phyloP scores from a whole-genome alignment of 2,888 invertebrate species.

The Drosophila ustulata region DNA sequence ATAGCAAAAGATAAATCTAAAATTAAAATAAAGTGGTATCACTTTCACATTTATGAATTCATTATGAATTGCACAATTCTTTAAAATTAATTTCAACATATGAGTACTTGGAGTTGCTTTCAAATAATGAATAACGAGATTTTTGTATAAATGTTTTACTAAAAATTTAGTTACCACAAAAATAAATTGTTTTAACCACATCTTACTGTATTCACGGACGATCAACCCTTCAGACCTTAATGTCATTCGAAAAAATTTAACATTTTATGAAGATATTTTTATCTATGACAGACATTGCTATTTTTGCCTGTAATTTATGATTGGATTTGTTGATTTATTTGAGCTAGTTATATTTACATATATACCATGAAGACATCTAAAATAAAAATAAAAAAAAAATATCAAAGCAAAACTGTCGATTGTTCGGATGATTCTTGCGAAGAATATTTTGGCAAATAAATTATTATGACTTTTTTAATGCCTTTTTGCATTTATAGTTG shows the following conservation, averaged over 20 bases:
- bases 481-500: not conserved
- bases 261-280: slow-evolving; percentile 28
- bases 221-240: slow-evolving; percentile 26
- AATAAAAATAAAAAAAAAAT: not conserved
- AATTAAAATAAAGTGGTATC: too few species aligned
- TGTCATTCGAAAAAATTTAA: not conserved
- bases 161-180: slow-evolving; percentile 11
- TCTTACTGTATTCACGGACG: slow-evolving; percentile 1
- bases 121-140: too few species aligned
- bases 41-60: too few species aligned
- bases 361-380: not conserved
- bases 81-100: too few species aligned
- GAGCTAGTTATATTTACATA: not conserved
- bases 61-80: too few species aligned
- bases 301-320: slow-evolving; percentile 17
- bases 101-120: too few species aligned
- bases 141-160: too few species aligned
- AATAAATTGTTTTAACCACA: slow-evolving; percentile 12
- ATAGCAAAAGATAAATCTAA: too few species aligned
- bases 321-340: slow-evolving; percentile 7
- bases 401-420: too few species aligned
- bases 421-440: too few species aligned
- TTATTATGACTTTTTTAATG: not conserved
- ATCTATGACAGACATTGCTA: slow-evolving; percentile 25
- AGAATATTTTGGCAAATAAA: not conserved